A percentile compares a stretch with the other conserved stretches of the same genome.
phyloP scores from a whole-genome alignment of 2,113 vertebrate species.

The Tragelaphus strepsiceros region DNA sequence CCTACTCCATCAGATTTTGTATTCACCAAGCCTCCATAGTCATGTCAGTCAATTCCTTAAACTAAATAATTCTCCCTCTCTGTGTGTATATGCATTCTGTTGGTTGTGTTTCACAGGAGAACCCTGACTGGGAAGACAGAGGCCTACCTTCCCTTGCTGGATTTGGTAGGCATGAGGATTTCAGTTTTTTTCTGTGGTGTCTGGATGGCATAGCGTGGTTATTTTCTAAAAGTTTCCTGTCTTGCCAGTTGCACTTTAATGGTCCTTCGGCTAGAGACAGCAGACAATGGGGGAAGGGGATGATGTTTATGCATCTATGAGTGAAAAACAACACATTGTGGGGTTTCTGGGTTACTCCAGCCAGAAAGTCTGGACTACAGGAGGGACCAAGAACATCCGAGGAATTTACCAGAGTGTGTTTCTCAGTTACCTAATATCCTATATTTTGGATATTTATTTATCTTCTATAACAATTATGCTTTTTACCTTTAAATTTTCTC shows the following conservation, averaged over 20 bases:
- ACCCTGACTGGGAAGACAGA: neutral
- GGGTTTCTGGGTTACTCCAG: neutral
- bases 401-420: neutral
- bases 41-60: neutral
- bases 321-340: neutral
- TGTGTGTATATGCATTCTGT: neutral
- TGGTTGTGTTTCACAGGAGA: neutral
- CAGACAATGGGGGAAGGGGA: neutral
- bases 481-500: neutral
- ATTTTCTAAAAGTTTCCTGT: neutral
- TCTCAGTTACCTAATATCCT: no score
- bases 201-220: neutral
- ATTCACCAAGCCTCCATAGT: neutral
- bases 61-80: neutral
- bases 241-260: neutral
- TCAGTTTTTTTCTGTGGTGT: neutral
- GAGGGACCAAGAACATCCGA: neutral
- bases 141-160: neutral
- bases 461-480: neutral
- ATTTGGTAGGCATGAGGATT: neutral
- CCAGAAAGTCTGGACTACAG: neutral
- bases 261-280: neutral
- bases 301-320: neutral
- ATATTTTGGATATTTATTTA: neutral
- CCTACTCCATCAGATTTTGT: neutral